Evolutionary conservation across 2,888 invertebrate genomes (phyloP).

Genomic region (Opisthograptis luteolata): DNA sequence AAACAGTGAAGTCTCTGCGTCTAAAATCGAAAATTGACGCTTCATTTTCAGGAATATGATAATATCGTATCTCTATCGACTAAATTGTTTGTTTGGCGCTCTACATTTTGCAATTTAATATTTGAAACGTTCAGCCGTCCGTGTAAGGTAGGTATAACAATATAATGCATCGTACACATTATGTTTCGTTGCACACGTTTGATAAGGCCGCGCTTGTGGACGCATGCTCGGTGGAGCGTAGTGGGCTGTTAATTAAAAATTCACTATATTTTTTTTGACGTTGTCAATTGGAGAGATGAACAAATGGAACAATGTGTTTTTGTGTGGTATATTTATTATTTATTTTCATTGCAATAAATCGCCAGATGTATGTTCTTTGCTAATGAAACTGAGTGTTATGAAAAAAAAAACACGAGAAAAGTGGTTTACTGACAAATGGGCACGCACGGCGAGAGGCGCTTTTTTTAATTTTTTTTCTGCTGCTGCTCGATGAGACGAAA

Average conservation of each 20-base stretch:
- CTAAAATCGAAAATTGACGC: too few species aligned
- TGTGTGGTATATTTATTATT: constrained; percentile 56
- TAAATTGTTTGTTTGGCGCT: too few species aligned
- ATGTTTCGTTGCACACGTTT: neutral
- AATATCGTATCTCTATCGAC: too few species aligned
- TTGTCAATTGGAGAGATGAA: constrained; percentile 43
- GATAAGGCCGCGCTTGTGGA: constrained; percentile 5
- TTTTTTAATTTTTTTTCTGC: too few species aligned
- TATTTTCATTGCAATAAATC: constrained; percentile 14
- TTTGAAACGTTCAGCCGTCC: neutral
- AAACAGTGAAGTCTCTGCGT: too few species aligned
- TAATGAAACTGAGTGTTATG: neutral
- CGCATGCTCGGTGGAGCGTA: constrained; percentile 26
- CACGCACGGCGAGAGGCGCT: too few species aligned
- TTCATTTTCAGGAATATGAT: too few species aligned
- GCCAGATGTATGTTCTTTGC: neutral
- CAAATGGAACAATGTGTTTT: constrained; percentile 48
- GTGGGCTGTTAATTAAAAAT: constrained; percentile 38
- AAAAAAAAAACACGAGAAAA: neutral
- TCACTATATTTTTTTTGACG: constrained; percentile 16
- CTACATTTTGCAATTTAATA: too few species aligned
- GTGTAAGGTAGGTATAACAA: too few species aligned
- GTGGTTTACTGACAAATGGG: neutral
- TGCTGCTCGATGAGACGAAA: too few species aligned
- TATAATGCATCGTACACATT: too few species aligned